Percentiles rank a stretch among this genome's conserved stretches.
phyloP scores from a whole-genome alignment of 2,888 invertebrate genomes.

The Caenorhabditis japonica region DNA sequence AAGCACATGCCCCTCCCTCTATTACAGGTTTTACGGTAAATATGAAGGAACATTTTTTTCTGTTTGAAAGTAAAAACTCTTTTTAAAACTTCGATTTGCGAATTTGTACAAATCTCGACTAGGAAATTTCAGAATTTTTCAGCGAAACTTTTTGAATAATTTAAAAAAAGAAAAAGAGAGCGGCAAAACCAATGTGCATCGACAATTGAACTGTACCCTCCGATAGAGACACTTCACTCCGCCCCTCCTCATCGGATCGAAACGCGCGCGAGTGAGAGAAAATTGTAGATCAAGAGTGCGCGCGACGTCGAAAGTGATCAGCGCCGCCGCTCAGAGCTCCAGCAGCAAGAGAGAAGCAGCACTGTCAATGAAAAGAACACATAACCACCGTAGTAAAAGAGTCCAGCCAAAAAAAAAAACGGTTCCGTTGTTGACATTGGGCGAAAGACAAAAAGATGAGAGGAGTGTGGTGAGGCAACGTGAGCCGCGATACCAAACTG shows the following conservation, averaged over 20 bases:
- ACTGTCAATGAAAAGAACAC: conserved; percentile 53
- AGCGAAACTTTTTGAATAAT: no score
- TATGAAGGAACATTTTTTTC: no score
- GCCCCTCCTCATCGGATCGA: conserved; percentile 22
- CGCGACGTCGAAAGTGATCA: conserved; percentile 47
- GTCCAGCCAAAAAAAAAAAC: no score
- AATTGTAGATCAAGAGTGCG: conserved; percentile 11
- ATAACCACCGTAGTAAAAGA: conserved; percentile 30
- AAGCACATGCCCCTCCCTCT: no score
- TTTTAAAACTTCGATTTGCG: no score
- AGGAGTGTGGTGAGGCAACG: conserved; percentile 27
- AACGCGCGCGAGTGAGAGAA: conserved; percentile 27
- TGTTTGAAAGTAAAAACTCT: no score
- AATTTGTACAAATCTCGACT: no score
- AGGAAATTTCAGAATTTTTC: no score
- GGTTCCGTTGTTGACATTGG: conserved; percentile 50
- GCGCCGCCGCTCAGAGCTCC: conserved; percentile 43
- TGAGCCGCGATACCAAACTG: conserved; percentile 40
- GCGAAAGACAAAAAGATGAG: conserved; percentile 51
- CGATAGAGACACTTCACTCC: conserved; percentile 25
- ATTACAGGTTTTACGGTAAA: no score
- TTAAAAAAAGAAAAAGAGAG: conserved; percentile 12
- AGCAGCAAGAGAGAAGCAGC: conserved; percentile 38
- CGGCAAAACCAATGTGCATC: conserved; percentile 11
- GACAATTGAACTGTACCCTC: conserved; percentile 41